These are phyloP conservation scores for Tiliacea aurago DNA, from an alignment of 2,888 invertebrate genomes.

Conservation along the genomic window DNA sequence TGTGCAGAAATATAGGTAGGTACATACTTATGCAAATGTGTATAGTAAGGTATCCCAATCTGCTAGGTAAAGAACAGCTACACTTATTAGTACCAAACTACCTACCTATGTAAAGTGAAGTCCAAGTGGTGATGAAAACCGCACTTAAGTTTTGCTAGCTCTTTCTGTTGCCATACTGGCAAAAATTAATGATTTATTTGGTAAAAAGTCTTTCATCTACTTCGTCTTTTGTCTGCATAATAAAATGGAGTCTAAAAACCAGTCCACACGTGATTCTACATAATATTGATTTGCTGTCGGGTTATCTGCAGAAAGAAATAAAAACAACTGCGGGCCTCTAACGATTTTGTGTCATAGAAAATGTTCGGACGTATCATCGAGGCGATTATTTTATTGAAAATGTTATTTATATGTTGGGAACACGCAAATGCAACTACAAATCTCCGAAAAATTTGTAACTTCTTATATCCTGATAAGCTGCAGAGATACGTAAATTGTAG, in stretches of 20 bases:
- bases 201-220: neutral
- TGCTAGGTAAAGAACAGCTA: neutral
- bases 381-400: neutral
- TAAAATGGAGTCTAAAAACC: slow-evolving; percentile 6
- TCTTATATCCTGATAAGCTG: neutral
- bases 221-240: slow-evolving; percentile 1
- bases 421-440: slow-evolving; percentile 11
- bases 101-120: neutral
- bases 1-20: neutral
- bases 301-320: slow-evolving; percentile 21
- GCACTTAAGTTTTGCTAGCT: neutral
- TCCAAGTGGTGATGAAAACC: neutral
- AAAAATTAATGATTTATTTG: too few relatives aligned
- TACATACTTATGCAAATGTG: neutral
- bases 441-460: slow-evolving; percentile 2
- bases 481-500: neutral
- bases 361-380: neutral
- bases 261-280: slow-evolving; percentile 15
- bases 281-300: slow-evolving; percentile 26
- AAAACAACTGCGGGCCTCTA: slow-evolving; percentile 8
- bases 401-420: neutral
- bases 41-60: neutral
- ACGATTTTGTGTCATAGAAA: slow-evolving; percentile 8
- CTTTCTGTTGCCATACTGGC: too few relatives aligned
- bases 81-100: neutral